Conservation (phyloP, 2,888 invertebrate genomes). For the Eudiplozoon nipponicum region DNA sequence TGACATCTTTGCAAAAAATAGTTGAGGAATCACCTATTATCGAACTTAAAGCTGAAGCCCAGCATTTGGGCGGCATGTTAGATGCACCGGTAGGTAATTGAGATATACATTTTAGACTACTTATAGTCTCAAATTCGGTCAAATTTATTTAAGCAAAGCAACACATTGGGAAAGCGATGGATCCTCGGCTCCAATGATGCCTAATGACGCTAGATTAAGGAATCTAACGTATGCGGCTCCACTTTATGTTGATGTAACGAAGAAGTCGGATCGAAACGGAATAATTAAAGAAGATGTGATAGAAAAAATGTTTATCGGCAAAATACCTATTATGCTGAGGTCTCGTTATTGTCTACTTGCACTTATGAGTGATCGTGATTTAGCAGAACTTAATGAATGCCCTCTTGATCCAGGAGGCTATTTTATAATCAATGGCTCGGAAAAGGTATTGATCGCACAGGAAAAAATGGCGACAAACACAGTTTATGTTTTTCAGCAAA, state of each 20-base stretch:
- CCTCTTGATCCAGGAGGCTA: conserved; percentile 96
- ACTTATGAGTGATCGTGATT: conserved; percentile 79
- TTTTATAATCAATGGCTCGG: conserved; percentile 94
- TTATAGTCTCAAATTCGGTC: conserved; percentile 77
- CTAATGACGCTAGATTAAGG: conserved; percentile 77
- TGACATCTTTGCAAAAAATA: conserved; percentile 94
- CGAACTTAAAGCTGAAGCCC: conserved; percentile 74
- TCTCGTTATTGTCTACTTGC: conserved; percentile 69
- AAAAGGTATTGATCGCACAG: conserved; percentile 84
- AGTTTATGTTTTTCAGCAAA: conserved; percentile 96
- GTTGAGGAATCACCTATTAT: conserved; percentile 95
- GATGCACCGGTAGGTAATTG: conserved; percentile 22
- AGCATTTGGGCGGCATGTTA: conserved; percentile 41
- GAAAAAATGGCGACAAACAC: conserved; percentile 99
- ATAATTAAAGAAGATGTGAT: conserved; percentile 46
- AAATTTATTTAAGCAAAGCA: conserved; percentile 89
- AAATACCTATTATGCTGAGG: conserved; percentile 93
- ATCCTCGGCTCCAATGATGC: conserved; percentile 91
- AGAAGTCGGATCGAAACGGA: conserved; percentile 61
- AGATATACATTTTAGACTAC: conserved; percentile 29
- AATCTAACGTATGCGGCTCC: conserved; percentile 87
- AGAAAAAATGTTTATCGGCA: conserved; percentile 42
- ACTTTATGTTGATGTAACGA: conserved; percentile 85
- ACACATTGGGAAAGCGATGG: conserved; percentile 99
- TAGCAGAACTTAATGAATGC: conserved; percentile 92